Base-by-base conservation (phyloP, 2,888 invertebrate genomes). In the Apoda limacodes region DNA sequence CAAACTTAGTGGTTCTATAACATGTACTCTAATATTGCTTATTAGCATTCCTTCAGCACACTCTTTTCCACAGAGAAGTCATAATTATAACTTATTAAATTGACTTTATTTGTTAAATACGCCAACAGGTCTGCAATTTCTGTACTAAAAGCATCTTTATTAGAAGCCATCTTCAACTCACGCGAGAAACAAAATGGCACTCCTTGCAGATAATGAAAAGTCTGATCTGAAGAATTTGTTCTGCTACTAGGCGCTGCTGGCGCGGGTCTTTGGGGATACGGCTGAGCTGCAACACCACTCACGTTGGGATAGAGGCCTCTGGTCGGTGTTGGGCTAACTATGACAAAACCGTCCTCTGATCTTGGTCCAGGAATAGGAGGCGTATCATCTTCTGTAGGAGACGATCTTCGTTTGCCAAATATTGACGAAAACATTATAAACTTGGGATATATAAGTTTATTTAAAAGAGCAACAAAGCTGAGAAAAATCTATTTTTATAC, bases 101-200 rank as follows among this genome's bases (percentile, higher is more conserved):
- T 68, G 3, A 82, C 51, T 57, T 74, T 67, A 50, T 70, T 76
- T 1, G 81, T 68, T 22, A 84, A 54, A 36, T 82, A 84, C 0
- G 82, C 76, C 17, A 82, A 52, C 13, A 84, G 63, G 43, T 84
- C 83, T 28, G 70, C 67, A 10, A 82, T 64, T 56, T 82, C 74
- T 1, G 80, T 65, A 7, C 81, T 67, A 31, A 81, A 67, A 1
- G 70, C 50, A 33, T 84, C 82, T 42, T 80, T 76, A 42, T 74
- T 80, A 6, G 69, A 48, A 5, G 63, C 67, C 54, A 72, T 61
- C 45, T 78, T 67, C 5, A 85, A 55, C 25, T 76, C 71, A 37
- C 69, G 69, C 2, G 74, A 74, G 39, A 85, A 46, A 10, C 71
- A 58, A 42, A 85, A 85, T 1, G 85, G 85, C 1, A 85, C 83